Evolutionary conservation across 2,888 invertebrate species (phyloP).

Genomic region (Rotaria socialis): DNA sequence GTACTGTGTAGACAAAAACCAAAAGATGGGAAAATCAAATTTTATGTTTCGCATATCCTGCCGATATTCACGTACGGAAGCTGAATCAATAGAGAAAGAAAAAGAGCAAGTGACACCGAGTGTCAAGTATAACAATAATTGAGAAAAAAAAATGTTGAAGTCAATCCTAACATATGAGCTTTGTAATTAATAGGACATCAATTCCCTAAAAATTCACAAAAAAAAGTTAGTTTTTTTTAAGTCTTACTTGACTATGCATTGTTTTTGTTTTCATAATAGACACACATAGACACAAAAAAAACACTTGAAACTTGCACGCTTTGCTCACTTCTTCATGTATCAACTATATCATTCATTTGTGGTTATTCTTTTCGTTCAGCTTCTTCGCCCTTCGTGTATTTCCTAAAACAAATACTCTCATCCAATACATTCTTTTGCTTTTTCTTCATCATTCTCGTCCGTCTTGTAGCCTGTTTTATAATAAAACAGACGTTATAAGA

Average conservation of each 20-base stretch:
- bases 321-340: background rate
- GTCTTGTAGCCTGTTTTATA: background rate
- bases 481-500: background rate
- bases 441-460: background rate
- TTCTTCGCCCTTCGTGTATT: background rate
- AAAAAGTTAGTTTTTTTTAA: background rate
- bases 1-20: too few species aligned
- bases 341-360: background rate
- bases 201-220: too few species aligned
- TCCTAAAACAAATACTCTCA: background rate
- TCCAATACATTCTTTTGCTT: background rate
- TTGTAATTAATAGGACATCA: too few species aligned
- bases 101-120: background rate
- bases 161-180: too few species aligned
- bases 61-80: too few species aligned
- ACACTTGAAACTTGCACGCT: background rate
- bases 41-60: too few species aligned
- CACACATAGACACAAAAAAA: background rate
- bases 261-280: too few species aligned
- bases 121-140: too few species aligned
- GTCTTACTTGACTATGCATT: background rate
- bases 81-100: background rate
- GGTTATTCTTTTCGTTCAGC: background rate
- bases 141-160: too few species aligned
- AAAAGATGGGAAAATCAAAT: too few species aligned